Conservation (phyloP, 2,113 vertebrate species). For the Gulo gulo region DNA sequence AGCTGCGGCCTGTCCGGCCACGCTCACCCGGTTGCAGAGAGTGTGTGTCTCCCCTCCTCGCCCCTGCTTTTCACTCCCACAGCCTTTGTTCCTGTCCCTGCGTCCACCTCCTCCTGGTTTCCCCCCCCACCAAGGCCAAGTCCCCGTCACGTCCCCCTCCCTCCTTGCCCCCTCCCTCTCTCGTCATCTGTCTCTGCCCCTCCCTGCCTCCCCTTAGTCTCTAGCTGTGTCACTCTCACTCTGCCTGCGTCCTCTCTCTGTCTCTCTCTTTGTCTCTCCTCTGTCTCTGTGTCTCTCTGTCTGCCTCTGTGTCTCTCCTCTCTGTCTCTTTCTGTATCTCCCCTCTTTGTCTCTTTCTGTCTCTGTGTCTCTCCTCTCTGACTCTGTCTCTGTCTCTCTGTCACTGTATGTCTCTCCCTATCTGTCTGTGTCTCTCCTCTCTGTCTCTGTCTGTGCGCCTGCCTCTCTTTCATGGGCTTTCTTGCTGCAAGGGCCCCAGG, state of each 20-base stretch:
- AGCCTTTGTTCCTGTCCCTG: background rate
- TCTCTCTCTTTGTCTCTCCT: background rate
- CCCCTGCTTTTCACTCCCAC: background rate
- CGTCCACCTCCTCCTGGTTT: background rate
- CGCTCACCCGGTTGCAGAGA: background rate
- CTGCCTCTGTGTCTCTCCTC: background rate
- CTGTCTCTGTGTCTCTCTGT: background rate
- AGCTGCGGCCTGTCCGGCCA: background rate
- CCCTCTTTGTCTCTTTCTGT: no score
- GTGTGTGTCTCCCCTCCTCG: background rate
- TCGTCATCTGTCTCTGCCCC: background rate
- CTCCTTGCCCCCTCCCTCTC: fast-evolving
- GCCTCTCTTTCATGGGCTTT: background rate
- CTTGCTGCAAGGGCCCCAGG: background rate
- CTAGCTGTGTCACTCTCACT: background rate
- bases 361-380: background rate
- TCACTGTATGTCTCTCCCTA: background rate
- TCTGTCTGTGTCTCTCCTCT: background rate
- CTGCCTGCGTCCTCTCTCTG: background rate
- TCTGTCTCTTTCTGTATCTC: background rate
- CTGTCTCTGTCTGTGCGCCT: background rate
- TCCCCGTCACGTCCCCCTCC: background rate
- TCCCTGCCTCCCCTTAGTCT: background rate
- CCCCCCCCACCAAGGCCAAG: background rate
- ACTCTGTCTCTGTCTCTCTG: background rate